A percentile compares a stretch with the other conserved stretches of the same genome.
These are phyloP conservation scores for Chloebia gouldiae DNA, from an alignment of 2,113 vertebrate genomes.

Conservation along the genomic window DNA sequence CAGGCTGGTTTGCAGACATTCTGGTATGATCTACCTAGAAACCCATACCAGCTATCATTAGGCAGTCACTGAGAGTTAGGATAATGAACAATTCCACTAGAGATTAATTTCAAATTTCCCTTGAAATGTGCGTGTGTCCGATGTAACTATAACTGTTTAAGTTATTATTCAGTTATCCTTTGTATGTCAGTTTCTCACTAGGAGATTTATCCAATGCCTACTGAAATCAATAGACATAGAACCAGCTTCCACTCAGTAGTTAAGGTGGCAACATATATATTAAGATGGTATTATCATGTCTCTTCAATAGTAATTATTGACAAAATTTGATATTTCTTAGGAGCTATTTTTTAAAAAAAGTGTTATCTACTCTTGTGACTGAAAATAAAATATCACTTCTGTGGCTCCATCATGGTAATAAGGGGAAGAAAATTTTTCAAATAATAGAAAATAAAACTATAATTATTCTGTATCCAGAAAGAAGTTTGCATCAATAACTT, in stretches of 20 bases:
- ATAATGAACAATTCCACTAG: background rate
- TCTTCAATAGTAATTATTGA: background rate
- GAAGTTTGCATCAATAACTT: background rate
- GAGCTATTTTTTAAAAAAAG: background rate
- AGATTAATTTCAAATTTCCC: background rate
- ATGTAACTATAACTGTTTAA: background rate
- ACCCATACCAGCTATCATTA: background rate
- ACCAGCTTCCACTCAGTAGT: background rate
- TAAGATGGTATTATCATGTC: background rate
- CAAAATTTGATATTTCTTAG: background rate
- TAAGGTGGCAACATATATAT: accelerated
- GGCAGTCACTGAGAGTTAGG: background rate
- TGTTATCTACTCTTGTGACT: background rate
- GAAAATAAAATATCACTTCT: background rate
- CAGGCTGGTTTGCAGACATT: background rate
- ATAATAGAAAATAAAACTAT: background rate
- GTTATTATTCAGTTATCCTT: background rate
- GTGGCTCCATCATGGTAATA: background rate
- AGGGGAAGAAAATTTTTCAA: background rate
- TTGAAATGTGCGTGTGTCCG: background rate
- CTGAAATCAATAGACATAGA: background rate
- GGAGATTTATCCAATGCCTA: background rate
- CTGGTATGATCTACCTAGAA: background rate
- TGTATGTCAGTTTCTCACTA: background rate
- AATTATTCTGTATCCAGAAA: background rate